Conservation (phyloP, 2,797 vertebrate genomes). For the Sebastes oblongus region DNA sequence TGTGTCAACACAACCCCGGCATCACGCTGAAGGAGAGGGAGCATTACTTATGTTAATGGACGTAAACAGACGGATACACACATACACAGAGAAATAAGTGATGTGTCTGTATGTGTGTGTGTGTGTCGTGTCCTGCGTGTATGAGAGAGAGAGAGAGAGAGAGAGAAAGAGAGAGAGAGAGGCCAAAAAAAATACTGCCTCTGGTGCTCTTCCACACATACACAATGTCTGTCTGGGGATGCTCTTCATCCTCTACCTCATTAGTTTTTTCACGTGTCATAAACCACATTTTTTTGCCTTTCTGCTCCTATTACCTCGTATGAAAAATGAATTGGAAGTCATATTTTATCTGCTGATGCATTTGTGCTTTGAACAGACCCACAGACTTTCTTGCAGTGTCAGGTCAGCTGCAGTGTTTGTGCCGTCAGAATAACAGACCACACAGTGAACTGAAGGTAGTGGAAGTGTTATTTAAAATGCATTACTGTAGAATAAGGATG, state of each 20-base stretch:
- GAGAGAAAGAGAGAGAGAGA: not conserved
- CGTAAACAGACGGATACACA: constrained; percentile 19
- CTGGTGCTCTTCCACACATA: constrained; percentile 17
- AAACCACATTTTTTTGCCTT: constrained; percentile 15
- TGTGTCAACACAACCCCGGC: constrained; percentile 49
- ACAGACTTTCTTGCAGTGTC: constrained; percentile 1
- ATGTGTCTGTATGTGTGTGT: not conserved
- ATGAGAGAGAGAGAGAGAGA: too few species aligned
- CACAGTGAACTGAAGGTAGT: not conserved
- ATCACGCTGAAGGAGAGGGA: constrained; percentile 41
- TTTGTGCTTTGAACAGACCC: constrained; percentile 32
- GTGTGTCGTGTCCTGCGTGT: not conserved
- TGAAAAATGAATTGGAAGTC: constrained; percentile 35
- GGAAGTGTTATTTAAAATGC: not conserved
- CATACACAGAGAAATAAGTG: not conserved
- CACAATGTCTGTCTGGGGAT: constrained; percentile 25
- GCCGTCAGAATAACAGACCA: not conserved
- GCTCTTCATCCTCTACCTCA: constrained; percentile 40
- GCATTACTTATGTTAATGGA: constrained; percentile 37
- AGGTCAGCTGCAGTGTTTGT: constrained; percentile 9
- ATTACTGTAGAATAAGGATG: not conserved
- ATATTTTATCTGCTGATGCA: constrained; percentile 37
- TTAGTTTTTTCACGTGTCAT: constrained; percentile 40
- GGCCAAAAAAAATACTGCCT: constrained; percentile 2
- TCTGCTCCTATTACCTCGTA: constrained; percentile 10